phyloP scores from a whole-genome alignment of 2,797 vertebrate species.

The Philypnodon macrostomus region DNA sequence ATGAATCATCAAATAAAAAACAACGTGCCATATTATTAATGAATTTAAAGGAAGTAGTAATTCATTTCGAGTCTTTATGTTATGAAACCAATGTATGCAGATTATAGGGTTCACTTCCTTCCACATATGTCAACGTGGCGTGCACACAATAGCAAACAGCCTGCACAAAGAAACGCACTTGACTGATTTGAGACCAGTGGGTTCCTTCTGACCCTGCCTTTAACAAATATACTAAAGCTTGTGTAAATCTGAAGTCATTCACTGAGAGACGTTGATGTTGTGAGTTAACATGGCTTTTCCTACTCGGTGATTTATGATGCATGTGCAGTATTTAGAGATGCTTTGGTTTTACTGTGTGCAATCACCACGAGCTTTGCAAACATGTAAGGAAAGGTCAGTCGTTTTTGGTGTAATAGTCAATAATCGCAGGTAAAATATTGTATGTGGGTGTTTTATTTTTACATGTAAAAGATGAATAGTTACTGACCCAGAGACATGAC shows the following conservation, averaged over 20 bases:
- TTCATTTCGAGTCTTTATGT: background rate
- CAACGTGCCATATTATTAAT: slow-evolving; percentile 17
- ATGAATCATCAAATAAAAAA: slow-evolving; percentile 33
- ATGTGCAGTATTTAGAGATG: slow-evolving; percentile 3
- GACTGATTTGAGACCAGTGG: slow-evolving; percentile 46
- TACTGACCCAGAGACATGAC: too few relatives aligned
- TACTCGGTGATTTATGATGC: slow-evolving; percentile 42
- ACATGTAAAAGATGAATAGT: too few relatives aligned
- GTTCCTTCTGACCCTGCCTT: slow-evolving; percentile 62
- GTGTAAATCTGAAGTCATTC: slow-evolving; percentile 51
- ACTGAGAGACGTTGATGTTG: slow-evolving; percentile 44
- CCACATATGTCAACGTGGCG: background rate
- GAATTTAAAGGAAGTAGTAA: background rate
- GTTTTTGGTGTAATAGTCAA: too few relatives aligned
- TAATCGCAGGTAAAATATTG: too few relatives aligned
- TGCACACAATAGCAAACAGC: slow-evolving; percentile 8
- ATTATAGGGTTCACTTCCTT: background rate
- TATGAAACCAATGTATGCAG: background rate
- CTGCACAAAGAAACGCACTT: slow-evolving; percentile 14
- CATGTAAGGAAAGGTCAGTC: too few relatives aligned
- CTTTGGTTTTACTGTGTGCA: slow-evolving; percentile 5
- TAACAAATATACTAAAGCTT: slow-evolving; percentile 72
- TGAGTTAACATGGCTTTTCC: slow-evolving; percentile 18
- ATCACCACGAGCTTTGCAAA: background rate
- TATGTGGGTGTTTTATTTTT: too few relatives aligned